Base-by-base conservation (phyloP, 2,888 invertebrate genomes). In the Molanna angustata region DNA sequence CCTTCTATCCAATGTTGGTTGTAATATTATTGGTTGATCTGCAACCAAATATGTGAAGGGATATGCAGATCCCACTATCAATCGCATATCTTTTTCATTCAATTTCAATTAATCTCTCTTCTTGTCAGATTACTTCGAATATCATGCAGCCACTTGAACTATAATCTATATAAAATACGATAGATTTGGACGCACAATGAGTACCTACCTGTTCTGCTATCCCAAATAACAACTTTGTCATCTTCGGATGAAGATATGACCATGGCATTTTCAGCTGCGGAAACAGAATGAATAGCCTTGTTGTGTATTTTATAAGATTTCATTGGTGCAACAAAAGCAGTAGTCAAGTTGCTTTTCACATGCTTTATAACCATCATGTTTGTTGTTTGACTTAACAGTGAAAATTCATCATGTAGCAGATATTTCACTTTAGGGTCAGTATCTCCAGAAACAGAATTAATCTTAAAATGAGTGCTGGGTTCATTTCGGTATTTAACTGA, bases 141-240 rank as follows among this genome's bases (percentile, higher is more conserved):
- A n/a, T n/a, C n/a, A n/a, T n/a, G n/a, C n/a, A n/a, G n/a, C n/a
- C n/a, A n/a, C n/a, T n/a, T n/a, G n/a, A n/a, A n/a, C n/a, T n/a
- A n/a, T n/a, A n/a, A n/a, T n/a, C n/a, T n/a, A n/a, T n/a, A n/a
- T n/a, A n/a, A n/a, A n/a, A n/a, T n/a, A n/a, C n/a, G n/a, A n/a
- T n/a, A n/a, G n/a, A n/a, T n/a, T n/a, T n/a, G n/a, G n/a, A 27
- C 27, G 11, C 11, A 27, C 27, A 27, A 27, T 27, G 27, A 27
- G 27, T 27, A 27, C 27, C 7, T 42, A 69, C 85, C 82, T 64
- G 76, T 79, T 60, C 77, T 72, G 41, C 79, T 80, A 61, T 84
- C 82, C 85, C 86, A 86, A 11, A 86, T 70, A 45, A 78, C 64
- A 1, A 86, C 66, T 61, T 76, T 76, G 55, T 81, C 80, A 50